phyloP scores from a whole-genome alignment of 2,888 invertebrate species.

The Arrhopalites spinosus region DNA sequence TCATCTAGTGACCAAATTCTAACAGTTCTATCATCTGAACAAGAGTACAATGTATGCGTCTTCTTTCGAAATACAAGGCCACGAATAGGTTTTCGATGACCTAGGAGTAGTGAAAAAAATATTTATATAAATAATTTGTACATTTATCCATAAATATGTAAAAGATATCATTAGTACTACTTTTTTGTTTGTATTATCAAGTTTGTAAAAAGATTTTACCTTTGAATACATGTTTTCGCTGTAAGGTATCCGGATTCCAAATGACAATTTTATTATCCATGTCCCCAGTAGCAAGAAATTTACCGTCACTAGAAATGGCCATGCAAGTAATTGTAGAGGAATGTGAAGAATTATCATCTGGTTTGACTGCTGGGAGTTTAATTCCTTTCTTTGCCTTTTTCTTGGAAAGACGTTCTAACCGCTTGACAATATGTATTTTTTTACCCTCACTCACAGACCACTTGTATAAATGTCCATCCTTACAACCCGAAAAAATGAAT shows the following conservation, averaged over 20 bases:
- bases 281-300: conserved; percentile 79
- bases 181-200: too few species aligned
- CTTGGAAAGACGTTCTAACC: conserved; percentile 54
- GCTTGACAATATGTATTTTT: conserved; percentile 63
- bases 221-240: conserved; percentile 76
- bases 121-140: conserved; percentile 3
- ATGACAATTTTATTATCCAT: conserved; percentile 73
- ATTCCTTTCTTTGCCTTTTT: conserved; percentile 54
- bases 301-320: conserved; percentile 77
- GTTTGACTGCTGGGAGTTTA: conserved; percentile 41
- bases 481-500: conserved; percentile 80
- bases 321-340: conserved; percentile 66
- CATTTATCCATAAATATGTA: conserved; percentile 7
- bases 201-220: too few species aligned
- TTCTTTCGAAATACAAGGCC: conserved; percentile 83
- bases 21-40: conserved; percentile 61
- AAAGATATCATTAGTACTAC: background rate
- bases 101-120: conserved; percentile 59
- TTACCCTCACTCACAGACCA: conserved; percentile 63
- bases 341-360: conserved; percentile 47
- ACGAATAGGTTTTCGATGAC: conserved; percentile 74
- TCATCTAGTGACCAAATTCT: conserved; percentile 91
- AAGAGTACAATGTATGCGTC: conserved; percentile 77
- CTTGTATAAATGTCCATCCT: conserved; percentile 85
- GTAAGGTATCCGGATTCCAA: conserved; percentile 79